These are phyloP conservation scores for Baccha elongata DNA, from an alignment of 2,888 invertebrate species.

Conservation along the genomic window DNA sequence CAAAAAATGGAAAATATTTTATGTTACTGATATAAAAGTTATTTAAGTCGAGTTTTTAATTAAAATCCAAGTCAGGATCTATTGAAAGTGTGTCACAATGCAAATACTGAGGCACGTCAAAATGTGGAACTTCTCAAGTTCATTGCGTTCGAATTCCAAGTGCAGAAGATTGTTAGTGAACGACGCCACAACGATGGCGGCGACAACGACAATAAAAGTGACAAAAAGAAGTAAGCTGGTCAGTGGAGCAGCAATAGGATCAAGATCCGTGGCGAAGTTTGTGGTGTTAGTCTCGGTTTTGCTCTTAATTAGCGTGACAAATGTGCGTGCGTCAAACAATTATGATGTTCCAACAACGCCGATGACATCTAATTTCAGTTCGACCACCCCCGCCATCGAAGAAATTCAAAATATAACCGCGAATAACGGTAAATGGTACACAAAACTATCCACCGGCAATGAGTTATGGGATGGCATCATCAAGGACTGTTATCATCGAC, in stretches of 20 bases:
- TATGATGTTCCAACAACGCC: constrained; percentile 47
- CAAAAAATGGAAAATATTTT: constrained; percentile 17
- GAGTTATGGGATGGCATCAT: constrained; percentile 89
- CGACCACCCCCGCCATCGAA: neutral
- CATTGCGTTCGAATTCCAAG: constrained; percentile 66
- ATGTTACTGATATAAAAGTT: constrained; percentile 2
- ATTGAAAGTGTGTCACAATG: constrained; percentile 63
- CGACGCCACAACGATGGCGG: constrained; percentile 44
- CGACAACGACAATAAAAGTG: constrained; percentile 63
- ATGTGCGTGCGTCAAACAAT: constrained; percentile 43
- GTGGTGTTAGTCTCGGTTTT: constrained; percentile 51
- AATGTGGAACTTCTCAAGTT: constrained; percentile 67
- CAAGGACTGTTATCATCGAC: constrained; percentile 86
- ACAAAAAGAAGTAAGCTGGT: constrained; percentile 45
- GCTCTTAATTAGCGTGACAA: constrained; percentile 47
- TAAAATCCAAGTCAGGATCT: constrained; percentile 40
- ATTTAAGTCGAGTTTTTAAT: constrained; percentile 16
- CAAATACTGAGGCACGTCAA: constrained; percentile 41
- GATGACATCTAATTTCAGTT: constrained; percentile 35
- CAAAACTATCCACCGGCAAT: constrained; percentile 84
- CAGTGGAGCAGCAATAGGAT: constrained; percentile 67
- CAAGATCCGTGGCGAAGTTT: constrained; percentile 53
- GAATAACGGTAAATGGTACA: constrained; percentile 75
- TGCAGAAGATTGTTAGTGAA: constrained; percentile 48
- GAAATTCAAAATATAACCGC: constrained; percentile 42